Percentiles rank a stretch among this genome's conserved stretches.
These are phyloP conservation scores for Callithrix jacchus DNA, from an alignment of 2,113 vertebrate genomes.

Conservation along the genomic window DNA sequence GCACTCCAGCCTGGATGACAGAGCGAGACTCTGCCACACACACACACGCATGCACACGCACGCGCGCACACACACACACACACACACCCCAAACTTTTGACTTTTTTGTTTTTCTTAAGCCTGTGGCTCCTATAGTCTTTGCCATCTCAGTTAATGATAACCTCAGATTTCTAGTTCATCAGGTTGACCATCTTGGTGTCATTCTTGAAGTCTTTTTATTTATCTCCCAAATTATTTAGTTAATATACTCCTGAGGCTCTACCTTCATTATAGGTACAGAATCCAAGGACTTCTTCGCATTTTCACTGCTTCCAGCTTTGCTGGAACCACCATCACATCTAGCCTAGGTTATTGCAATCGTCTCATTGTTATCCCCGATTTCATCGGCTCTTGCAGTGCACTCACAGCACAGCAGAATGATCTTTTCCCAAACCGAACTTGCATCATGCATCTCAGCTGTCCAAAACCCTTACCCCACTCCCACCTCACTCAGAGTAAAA, in stretches of 20 bases:
- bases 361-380: not conserved
- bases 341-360: not conserved
- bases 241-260: not conserved
- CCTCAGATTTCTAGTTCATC: not conserved
- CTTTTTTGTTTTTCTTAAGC: not conserved
- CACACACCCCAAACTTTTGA: not conserved
- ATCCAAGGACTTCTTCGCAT: not conserved
- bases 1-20: too few relatives aligned
- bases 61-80: too few relatives aligned
- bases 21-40: too few relatives aligned
- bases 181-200: not conserved
- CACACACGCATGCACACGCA: too few relatives aligned
- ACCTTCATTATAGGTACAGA: not conserved
- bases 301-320: not conserved
- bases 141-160: not conserved
- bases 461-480: not conserved
- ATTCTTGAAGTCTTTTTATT: not conserved
- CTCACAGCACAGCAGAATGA: not conserved
- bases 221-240: not conserved
- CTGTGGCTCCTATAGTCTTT: not conserved
- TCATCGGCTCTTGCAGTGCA: too few relatives aligned
- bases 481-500: not conserved
- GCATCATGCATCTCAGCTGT: not conserved
- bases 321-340: not conserved
- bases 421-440: not conserved